phyloP scores from a whole-genome alignment of 2,888 invertebrate genomes.

The Thecocarcelia acutangulata region DNA sequence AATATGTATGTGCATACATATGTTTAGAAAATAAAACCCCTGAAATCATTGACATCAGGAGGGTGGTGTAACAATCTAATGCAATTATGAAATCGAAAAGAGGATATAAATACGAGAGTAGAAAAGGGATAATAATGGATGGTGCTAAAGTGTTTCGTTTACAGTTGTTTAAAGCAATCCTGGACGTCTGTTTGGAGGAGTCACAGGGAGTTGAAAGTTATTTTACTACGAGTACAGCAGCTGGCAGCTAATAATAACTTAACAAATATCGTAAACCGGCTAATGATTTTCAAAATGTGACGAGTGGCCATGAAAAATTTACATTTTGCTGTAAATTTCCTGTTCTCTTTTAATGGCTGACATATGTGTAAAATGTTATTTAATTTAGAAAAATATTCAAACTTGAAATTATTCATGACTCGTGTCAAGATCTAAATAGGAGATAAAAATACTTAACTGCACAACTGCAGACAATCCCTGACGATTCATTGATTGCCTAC shows the following conservation, averaged over 20 bases:
- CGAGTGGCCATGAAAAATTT: constrained; percentile 67
- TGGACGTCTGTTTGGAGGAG: constrained; percentile 41
- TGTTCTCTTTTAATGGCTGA: constrained; percentile 22
- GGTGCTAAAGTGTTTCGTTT: constrained; percentile 67
- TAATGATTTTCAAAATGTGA: constrained; percentile 50
- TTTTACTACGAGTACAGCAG: constrained; percentile 22
- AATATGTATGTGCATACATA: background rate
- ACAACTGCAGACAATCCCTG: background rate
- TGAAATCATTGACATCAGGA: constrained; percentile 24
- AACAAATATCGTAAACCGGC: no score
- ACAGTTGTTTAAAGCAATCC: constrained; percentile 47
- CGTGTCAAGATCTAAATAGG: constrained; percentile 64
- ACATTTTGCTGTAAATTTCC: constrained; percentile 20
- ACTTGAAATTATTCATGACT: constrained; percentile 57
- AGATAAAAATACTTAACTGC: constrained; percentile 53
- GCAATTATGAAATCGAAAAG: background rate
- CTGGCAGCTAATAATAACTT: constrained; percentile 48
- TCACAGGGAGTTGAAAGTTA: constrained; percentile 28
- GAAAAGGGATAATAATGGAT: constrained; percentile 47
- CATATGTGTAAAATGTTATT: constrained; percentile 69
- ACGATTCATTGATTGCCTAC: constrained; percentile 21
- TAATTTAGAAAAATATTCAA: constrained; percentile 45
- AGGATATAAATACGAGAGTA: constrained; percentile 18
- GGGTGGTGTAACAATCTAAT: background rate
- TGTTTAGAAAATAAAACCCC: constrained; percentile 1